Base-by-base conservation (phyloP, 2,113 vertebrate genomes). In the Lipophrys pholis region DNA sequence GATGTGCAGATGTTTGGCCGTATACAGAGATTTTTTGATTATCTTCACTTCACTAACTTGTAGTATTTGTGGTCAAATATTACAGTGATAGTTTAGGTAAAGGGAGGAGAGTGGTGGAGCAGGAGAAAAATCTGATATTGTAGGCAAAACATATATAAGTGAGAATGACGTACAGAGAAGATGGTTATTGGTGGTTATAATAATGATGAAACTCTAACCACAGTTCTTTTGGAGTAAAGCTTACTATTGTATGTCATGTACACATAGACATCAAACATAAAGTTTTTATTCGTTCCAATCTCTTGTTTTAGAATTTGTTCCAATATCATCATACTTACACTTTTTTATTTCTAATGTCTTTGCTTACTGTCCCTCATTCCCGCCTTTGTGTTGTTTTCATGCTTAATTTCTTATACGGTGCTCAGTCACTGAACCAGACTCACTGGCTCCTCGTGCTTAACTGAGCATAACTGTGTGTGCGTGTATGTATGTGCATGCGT, bases 381-480 rank as follows among this genome's bases (percentile, higher is more conserved):
- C 65, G 71, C 11, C 11, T 51, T 9, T 35, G 7, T 12, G 42
- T 64, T 73, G 53, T 71, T 60, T 64, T 87, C 50, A 67, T 50
- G 61, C 45, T 7, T 67, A 64, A 85, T 86, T 83, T 89, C 70
- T 71, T 56, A 41, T 54, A 57, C 17, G 12, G 35, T 69, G 43
- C 39, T 48, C 53, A 73, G 65, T 76, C 61, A 65, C 73, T 78
- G 68, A 87, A 73, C 83, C 75, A 74, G 88, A 82, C 75, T 80
- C 49, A 4, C 60, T 89, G 87, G 80, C 90, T 87, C 87, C 82
- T 68, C 10, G 5, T 45, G 78, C 45, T 83, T 81, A 81, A 78
- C 71, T 41, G 35, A 83, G 85, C 77, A 12, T 63, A 85, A 76
- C 49, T 0, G 0, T 7, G n/a, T 58, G 67, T 53, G 48, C 40